These are phyloP conservation scores for Drosophila peninsularis DNA, from an alignment of 2,888 invertebrate genomes.

Conservation along the genomic window DNA sequence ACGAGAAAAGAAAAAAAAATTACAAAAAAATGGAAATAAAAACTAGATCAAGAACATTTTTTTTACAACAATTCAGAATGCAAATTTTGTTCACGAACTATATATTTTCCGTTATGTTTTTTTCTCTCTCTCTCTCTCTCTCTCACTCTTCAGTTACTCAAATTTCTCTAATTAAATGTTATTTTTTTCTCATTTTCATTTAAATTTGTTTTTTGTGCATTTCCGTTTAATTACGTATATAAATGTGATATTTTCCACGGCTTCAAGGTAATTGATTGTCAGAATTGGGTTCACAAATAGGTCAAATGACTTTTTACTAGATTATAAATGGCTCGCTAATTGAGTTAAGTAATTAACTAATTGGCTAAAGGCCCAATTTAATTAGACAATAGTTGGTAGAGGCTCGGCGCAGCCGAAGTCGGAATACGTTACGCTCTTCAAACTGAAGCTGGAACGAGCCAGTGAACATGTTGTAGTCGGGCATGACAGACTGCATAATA, in stretches of 20 bases:
- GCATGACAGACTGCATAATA: no score
- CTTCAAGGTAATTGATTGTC: conserved; percentile 44
- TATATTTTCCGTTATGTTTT: background rate
- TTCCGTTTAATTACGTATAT: conserved; percentile 35
- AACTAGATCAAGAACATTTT: conserved; percentile 31
- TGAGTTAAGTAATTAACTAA: conserved; percentile 45
- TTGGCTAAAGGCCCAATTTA: background rate
- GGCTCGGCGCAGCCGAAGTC: conserved; percentile 4
- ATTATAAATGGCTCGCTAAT: conserved; percentile 22
- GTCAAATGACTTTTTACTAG: background rate
- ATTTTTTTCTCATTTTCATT: background rate
- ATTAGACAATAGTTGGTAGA: background rate
- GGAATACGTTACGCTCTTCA: no score
- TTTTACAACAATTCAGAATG: conserved; percentile 69
- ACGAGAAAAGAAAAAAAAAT: conserved; percentile 18
- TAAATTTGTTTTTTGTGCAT: conserved; percentile 21
- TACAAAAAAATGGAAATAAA: conserved; percentile 24
- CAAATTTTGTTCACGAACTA: conserved; percentile 53
- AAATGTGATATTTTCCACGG: conserved; percentile 70
- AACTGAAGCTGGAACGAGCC: no score
- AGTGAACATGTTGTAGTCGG: no score
- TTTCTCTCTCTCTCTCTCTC: conserved; percentile 14
- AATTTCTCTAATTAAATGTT: conserved; percentile 28
- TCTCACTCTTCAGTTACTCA: conserved; percentile 29
- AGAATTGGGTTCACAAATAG: conserved; percentile 29